A percentile compares a stretch with the other conserved stretches of the same genome.
Evolutionary conservation across 2,888 invertebrate species (phyloP).

Genomic region (Luperina testacea): DNA sequence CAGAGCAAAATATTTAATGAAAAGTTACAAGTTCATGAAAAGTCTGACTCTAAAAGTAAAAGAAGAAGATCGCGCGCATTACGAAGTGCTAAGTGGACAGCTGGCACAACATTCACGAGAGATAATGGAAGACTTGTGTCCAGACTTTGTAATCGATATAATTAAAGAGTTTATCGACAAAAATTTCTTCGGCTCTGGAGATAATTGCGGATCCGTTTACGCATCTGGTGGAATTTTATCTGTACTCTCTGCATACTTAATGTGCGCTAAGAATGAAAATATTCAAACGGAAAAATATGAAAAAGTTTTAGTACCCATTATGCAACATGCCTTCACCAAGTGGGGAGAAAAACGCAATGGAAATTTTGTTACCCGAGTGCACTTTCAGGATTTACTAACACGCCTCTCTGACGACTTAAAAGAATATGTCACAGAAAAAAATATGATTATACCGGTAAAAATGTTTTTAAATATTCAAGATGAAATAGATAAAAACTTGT

Average conservation of each 20-base stretch:
- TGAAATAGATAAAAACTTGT: conserved; percentile 67
- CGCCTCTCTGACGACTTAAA: conserved; percentile 68
- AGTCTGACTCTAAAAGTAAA: conserved; percentile 59
- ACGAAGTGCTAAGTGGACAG: conserved; percentile 54
- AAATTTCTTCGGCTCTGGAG: conserved; percentile 62
- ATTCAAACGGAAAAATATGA: conserved; percentile 74
- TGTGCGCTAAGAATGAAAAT: conserved; percentile 71
- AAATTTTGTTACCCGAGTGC: conserved; percentile 60
- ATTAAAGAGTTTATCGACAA: conserved; percentile 72
- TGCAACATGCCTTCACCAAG: conserved; percentile 67
- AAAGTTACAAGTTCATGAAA: conserved; percentile 76
- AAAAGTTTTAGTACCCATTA: conserved; percentile 71
- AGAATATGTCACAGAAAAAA: conserved; percentile 63
- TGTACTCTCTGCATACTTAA: conserved; percentile 74
- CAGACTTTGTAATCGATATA: conserved; percentile 73
- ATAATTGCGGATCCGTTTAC: conserved; percentile 30
- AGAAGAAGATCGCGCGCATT: conserved; percentile 62
- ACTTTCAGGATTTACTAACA: conserved; percentile 67
- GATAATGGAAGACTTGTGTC: conserved; percentile 73
- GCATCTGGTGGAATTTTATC: conserved; percentile 55
- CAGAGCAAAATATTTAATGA: conserved; percentile 73
- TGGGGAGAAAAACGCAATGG: conserved; percentile 68
- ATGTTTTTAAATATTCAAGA: conserved; percentile 69
- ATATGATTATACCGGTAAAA: conserved; percentile 68
- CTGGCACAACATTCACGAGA: conserved; percentile 69